phyloP scores from a whole-genome alignment of 2,113 vertebrate species.

The Macroglossus sobrinus region DNA sequence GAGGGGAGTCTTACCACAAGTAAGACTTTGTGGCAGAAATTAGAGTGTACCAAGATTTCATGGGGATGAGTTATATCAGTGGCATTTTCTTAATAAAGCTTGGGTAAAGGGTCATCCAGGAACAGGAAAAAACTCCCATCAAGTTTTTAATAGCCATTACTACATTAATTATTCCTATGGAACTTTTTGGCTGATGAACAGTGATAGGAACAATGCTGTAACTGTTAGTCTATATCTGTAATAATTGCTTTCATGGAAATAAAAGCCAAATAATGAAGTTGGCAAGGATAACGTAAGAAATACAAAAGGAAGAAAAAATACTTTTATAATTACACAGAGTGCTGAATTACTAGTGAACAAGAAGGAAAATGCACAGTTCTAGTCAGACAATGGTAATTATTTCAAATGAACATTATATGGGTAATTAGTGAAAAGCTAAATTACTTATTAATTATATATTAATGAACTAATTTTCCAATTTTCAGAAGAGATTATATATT shows the following conservation, averaged over 20 bases:
- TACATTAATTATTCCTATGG: not conserved
- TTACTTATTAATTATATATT: constrained; percentile 51
- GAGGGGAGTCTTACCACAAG: not conserved
- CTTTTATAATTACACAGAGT: constrained; percentile 44
- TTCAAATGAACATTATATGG: constrained; percentile 14
- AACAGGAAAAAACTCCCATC: not conserved
- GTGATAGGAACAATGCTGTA: not conserved
- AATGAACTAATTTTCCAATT: constrained; percentile 3
- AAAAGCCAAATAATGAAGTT: constrained; percentile 26
- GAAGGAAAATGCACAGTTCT: constrained; percentile 12
- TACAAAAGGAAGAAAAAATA: constrained; percentile 56
- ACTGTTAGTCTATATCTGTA: not conserved
- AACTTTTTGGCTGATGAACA: not conserved
- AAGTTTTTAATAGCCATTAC: not conserved
- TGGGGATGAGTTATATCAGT: not conserved
- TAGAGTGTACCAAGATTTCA: not conserved
- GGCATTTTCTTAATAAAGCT: not conserved
- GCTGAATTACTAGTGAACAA: constrained; percentile 27
- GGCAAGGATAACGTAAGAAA: constrained; percentile 17
- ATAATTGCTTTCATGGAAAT: constrained; percentile 4
- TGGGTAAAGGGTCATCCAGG: not conserved
- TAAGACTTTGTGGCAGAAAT: not conserved
- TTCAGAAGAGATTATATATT: not conserved
- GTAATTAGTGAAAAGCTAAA: constrained; percentile 47
- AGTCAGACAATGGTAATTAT: constrained; percentile 57